Base-by-base conservation (phyloP, 2,113 vertebrate species). In the Rhinichthys klamathensis region DNA sequence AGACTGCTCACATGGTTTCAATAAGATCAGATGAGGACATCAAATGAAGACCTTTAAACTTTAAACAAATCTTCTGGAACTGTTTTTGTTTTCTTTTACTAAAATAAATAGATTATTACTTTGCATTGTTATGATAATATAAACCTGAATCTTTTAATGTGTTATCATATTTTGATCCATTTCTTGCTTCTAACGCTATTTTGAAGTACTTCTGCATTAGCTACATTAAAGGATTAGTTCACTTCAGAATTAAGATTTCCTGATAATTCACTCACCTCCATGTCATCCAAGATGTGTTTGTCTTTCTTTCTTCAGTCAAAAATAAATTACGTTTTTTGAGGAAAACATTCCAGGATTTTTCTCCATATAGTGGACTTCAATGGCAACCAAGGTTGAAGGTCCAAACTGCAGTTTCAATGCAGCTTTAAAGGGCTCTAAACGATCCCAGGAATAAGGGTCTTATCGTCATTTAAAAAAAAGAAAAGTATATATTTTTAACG, bases 1-100 rank as follows among this genome's bases (percentile, higher is more conserved):
- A 78, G 73, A 69, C 23, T 72, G 82, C 61, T 80, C 88, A 89
- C 72, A 61, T 91, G 84, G 75, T 91, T 86, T 87, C 77, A 89
- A 79, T 88, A 80, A 90, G 76, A 88, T 91, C 84, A 76, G 76
- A 86, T 74, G 69, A 87, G 73, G 51, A 30, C 56, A 77, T 65
- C 27, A 74, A 61, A 84, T 88, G 74, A 88, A 88, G 87, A 73
- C 76, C 15, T 58, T 85, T 58, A 88, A 86, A 84, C 82, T 58
- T 85, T 51, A 89, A 86, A 84, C 82, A 84, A 67, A 67, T 73
- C 12, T 56, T 56, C 8, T 61, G 35, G 79, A 87, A 89, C 67
- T 82, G 41, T 18, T 73, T 84, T 85, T 80, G 2, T 32, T 3
- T 41, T 41, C 1, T 49, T 49, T 69, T 10, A 85, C 65, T 63